Base-by-base conservation (phyloP, 2,888 invertebrate species). In the Leptarthrus brevirostris region DNA sequence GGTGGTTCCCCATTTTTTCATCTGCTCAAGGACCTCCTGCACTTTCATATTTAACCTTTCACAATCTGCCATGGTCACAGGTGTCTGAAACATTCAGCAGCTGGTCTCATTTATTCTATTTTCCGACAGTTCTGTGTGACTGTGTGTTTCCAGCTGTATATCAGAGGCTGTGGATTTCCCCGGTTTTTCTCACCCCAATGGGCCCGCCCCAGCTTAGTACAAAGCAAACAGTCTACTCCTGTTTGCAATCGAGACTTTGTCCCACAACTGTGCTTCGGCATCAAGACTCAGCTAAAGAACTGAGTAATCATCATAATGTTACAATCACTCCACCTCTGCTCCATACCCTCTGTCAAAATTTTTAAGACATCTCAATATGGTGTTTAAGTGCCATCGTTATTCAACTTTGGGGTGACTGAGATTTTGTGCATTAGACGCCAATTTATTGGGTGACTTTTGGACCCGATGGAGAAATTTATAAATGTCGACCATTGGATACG, bases 31-130 rank as follows among this genome's bases (percentile, higher is more conserved):
- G 36, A 70, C 53, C 53, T 70, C 36, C 36, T 40, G 53, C 22
- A 53, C 47, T 44, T 22, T 61, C 54, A 66, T 66, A 69, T 74
- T 72, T 74, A 74, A 74, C 72, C 72, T 74, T 54, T 72, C 53
- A 18, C 72, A 75, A 74, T 74, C 64, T 74, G 72, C 72, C 74
- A 58, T 74, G 76, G 77, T 77, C 77, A 75, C 77, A 77, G 77
- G 77, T 77, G 77, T 76, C 73, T 71, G 34, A 74, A 77, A 77
- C 76, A 76, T 71, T 64, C 72, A 74, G 71, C 77, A 77, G 76
- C 76, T 77, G 77, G 52, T 70, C 70, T 74, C 72, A 75, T 74
- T 73, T 72, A 75, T 75, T 75, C 75, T 49, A 69, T 75, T 71
- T 74, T 73, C 69, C 72, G 72, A 76, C 58, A 75, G 64, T 69